A percentile compares a stretch with the other conserved stretches of the same genome.
Conservation (phyloP, 2,797 vertebrate genomes). For the Luscinia luscinia region DNA sequence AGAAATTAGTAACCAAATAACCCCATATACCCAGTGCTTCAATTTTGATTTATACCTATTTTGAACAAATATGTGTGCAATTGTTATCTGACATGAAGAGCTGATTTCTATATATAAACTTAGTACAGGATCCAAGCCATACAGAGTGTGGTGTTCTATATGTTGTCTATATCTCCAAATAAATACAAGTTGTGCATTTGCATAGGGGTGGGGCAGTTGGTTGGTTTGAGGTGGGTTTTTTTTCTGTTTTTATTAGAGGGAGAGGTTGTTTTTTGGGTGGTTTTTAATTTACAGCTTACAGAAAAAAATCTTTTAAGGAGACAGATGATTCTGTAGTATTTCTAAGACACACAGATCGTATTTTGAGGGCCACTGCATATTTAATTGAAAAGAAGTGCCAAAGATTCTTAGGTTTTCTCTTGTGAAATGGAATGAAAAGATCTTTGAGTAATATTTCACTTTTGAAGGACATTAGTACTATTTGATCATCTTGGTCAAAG, state of each 20-base stretch:
- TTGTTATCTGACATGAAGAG: neutral
- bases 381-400: neutral
- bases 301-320: neutral
- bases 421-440: neutral
- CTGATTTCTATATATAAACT: neutral
- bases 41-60: neutral
- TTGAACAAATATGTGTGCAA: neutral
- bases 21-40: neutral
- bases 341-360: neutral
- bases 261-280: neutral
- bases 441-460: neutral
- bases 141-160: neutral
- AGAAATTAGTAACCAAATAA: slow-evolving; percentile 5
- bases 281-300: neutral
- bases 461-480: neutral
- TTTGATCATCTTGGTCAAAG: neutral
- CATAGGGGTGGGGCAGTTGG: neutral
- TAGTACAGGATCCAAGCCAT: neutral
- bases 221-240: neutral
- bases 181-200: neutral
- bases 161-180: neutral
- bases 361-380: neutral
- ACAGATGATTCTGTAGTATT: neutral
- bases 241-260: neutral
- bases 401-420: slow-evolving; percentile 1